Evolutionary conservation across 2,888 invertebrate species (phyloP).

Genomic region (Microctonus brassicae): DNA sequence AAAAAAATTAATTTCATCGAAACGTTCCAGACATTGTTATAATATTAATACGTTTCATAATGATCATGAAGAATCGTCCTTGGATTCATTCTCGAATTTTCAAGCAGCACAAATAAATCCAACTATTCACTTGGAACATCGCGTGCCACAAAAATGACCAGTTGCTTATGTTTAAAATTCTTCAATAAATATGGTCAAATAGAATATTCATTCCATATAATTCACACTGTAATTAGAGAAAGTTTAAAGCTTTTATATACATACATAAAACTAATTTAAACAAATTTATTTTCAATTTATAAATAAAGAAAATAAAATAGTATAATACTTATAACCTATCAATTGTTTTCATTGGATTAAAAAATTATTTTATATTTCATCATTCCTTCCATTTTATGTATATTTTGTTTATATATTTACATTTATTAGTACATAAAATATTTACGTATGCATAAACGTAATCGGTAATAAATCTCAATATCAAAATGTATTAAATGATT

Average conservation of each 20-base stretch:
- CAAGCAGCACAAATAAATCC: conserved; percentile 51
- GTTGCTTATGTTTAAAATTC: conserved; percentile 18
- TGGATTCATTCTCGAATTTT: background rate
- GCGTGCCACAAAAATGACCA: conserved; percentile 46
- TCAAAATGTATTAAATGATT: background rate
- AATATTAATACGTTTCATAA: background rate
- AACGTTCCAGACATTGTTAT: background rate
- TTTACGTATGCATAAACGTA: background rate
- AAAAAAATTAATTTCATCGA: conserved; percentile 19
- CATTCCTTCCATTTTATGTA: no score
- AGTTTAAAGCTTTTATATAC: background rate
- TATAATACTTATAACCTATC: background rate
- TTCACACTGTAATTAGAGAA: background rate
- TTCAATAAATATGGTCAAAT: no score
- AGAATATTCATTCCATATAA: background rate
- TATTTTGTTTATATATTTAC: no score
- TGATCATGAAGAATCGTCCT: background rate
- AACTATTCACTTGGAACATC: conserved; percentile 54
- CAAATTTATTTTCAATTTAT: background rate
- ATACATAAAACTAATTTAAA: background rate
- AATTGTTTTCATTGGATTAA: no score
- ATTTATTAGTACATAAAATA: background rate
- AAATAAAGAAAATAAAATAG: background rate
- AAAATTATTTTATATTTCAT: no score
- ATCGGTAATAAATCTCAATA: background rate